phyloP scores from a whole-genome alignment of 2,888 invertebrate species.

The Cylloceria caligata region DNA sequence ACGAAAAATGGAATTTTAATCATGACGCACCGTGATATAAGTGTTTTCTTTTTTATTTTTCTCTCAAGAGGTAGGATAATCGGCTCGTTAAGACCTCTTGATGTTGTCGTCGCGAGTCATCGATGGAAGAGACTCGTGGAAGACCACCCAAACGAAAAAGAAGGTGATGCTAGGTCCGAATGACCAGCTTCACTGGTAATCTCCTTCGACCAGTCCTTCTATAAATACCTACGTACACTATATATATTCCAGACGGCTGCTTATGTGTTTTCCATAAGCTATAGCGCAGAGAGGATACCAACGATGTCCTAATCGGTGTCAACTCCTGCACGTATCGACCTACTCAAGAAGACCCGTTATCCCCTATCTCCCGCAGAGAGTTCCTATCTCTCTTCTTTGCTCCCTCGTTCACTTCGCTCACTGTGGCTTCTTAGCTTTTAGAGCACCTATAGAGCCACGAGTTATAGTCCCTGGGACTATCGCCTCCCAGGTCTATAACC shows the following conservation, averaged over 20 bases:
- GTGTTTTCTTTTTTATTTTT: conserved; percentile 33
- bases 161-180: conserved; percentile 16
- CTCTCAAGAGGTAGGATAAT: conserved; percentile 1
- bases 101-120: neutral
- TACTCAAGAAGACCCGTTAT: conserved; percentile 83
- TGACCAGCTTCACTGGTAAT: neutral
- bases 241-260: neutral
- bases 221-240: conserved; percentile 63
- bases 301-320: conserved; percentile 82
- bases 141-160: conserved; percentile 11
- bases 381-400: conserved; percentile 52
- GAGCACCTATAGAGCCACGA: conserved; percentile 42
- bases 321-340: conserved; percentile 83
- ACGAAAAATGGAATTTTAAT: conserved; percentile 16
- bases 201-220: conserved; percentile 65
- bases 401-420: conserved; percentile 17
- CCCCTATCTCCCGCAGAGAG: conserved; percentile 73
- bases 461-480: conserved; percentile 24
- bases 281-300: conserved; percentile 39
- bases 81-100: conserved; percentile 16
- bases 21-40: neutral
- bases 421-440: conserved; percentile 38
- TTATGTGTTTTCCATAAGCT: conserved; percentile 70
- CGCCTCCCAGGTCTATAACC: conserved; percentile 6
- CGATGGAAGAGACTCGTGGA: neutral